Conservation (phyloP, 2,797 vertebrate species). For the Sus cebifrons region DNA sequence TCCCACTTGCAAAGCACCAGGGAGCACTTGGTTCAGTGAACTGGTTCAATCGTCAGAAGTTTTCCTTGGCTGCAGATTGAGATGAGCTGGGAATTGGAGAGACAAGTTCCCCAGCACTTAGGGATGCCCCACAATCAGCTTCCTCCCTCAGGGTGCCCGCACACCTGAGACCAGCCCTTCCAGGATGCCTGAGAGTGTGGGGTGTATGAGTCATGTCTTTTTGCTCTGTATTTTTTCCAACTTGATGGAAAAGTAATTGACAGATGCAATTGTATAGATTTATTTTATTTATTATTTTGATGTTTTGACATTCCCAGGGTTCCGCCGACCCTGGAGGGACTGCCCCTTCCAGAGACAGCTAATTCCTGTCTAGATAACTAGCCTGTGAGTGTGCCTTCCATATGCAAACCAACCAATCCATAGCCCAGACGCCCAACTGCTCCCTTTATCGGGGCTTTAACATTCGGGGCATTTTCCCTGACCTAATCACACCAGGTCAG, state of each 20-base stretch:
- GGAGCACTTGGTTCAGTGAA: background rate
- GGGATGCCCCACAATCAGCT: background rate
- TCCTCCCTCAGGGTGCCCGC: background rate
- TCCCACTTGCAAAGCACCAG: background rate
- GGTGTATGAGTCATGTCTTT: background rate
- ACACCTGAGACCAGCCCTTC: background rate
- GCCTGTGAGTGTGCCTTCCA: background rate
- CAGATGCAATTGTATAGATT: background rate
- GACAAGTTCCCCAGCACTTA: background rate
- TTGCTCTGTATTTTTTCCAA: background rate
- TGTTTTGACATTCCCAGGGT: background rate
- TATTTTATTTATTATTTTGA: background rate
- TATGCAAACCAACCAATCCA: background rate
- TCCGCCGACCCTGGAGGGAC: background rate
- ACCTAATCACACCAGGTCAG: background rate
- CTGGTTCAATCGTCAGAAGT: background rate
- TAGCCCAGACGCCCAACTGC: background rate
- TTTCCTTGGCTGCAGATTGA: background rate
- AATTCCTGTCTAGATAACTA: background rate
- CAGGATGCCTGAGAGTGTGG: background rate
- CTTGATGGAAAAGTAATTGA: background rate
- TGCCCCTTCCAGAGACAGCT: background rate
- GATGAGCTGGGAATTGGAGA: no score
- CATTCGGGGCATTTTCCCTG: background rate
- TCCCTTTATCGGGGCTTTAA: no score